Evolutionary conservation across 1,140 invertebrate genomes (phyloP).

Genomic region (Trichoplusia ni): DNA sequence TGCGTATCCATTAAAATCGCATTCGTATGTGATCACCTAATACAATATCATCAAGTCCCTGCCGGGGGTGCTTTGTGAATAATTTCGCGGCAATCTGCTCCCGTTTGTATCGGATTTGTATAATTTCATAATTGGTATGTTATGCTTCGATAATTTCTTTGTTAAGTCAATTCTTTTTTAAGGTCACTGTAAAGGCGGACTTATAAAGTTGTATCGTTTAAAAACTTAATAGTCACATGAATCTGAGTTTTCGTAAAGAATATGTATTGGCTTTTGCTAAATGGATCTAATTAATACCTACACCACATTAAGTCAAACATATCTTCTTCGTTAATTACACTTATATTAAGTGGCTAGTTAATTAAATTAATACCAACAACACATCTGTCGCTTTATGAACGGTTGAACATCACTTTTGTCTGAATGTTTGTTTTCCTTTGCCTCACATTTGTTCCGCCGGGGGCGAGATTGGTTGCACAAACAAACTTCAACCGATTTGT

Average conservation of each 20-base stretch:
- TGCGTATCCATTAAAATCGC: constrained; percentile 80
- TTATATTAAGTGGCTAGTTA: neutral
- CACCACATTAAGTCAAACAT: neutral
- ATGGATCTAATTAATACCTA: neutral
- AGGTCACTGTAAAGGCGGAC: neutral
- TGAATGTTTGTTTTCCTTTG: constrained; percentile 47
- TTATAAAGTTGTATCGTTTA: no score
- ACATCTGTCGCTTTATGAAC: constrained; percentile 50
- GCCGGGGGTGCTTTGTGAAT: constrained; percentile 75
- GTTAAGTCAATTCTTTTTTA: constrained; percentile 5
- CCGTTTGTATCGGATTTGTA: constrained; percentile 67
- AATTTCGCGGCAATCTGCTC: constrained; percentile 79
- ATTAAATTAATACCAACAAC: constrained; percentile 24
- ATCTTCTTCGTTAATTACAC: no score
- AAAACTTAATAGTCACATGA: no score
- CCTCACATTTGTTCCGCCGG: constrained; percentile 50
- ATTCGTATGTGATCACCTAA: constrained; percentile 82
- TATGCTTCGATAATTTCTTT: constrained; percentile 12
- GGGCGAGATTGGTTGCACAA: constrained; percentile 38
- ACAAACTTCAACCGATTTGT: constrained; percentile 14
- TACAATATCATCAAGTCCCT: constrained; percentile 81
- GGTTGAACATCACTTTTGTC: constrained; percentile 27
- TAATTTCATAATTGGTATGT: constrained; percentile 55
- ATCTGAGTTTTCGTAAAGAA: no score
- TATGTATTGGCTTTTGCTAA: no score